Evolutionary conservation across 2,797 vertebrate genomes (phyloP).

Genomic region (Thripadectes ignobilis): DNA sequence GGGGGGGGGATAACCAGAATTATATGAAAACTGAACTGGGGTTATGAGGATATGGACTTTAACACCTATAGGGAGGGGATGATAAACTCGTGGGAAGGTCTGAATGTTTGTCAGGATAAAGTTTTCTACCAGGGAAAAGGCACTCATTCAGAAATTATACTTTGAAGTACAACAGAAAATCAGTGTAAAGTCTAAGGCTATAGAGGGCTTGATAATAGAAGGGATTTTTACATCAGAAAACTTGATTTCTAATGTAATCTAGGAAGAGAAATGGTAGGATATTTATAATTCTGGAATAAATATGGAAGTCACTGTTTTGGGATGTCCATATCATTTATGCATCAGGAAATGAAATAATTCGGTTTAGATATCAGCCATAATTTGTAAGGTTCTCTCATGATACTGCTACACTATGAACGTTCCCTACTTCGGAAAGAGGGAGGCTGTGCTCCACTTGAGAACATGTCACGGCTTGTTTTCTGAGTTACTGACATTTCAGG

Average conservation of each 20-base stretch:
- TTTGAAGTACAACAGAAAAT: not conserved
- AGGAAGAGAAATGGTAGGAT: not conserved
- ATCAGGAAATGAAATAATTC: not conserved
- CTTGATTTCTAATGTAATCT: not conserved
- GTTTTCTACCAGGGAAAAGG: not conserved
- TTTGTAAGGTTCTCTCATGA: not conserved
- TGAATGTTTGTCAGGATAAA: not conserved
- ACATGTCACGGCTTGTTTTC: not conserved
- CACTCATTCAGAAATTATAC: not conserved
- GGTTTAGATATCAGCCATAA: not conserved
- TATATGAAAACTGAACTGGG: not conserved
- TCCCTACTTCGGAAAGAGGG: not conserved
- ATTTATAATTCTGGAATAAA: not conserved
- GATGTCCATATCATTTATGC: not conserved
- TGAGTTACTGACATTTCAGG: not conserved
- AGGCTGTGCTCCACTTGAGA: not conserved
- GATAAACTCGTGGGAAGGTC: not conserved
- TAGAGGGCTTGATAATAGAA: not conserved
- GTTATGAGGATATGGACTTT: not conserved
- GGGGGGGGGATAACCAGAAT: not conserved
- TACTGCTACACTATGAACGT: not conserved
- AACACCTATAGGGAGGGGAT: accelerated
- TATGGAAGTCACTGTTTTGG: not conserved
- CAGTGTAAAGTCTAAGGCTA: not conserved
- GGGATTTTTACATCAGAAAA: not conserved